Evolutionary conservation across 2,888 invertebrate species (phyloP).

Genomic region (Lepidocyrtoides sp.): DNA sequence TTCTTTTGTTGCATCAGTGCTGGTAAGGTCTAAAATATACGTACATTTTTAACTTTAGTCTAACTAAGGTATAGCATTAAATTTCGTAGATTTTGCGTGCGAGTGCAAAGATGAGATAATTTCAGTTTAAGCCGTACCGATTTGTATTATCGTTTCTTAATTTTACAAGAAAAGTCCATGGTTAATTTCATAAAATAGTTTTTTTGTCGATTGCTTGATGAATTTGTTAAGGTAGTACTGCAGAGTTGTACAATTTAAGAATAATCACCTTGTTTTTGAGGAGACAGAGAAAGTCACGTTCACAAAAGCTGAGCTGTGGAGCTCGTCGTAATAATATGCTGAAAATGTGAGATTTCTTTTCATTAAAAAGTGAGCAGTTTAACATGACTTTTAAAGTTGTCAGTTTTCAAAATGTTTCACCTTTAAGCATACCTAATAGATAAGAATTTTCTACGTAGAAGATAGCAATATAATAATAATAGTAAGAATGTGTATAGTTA

Average conservation of each 20-base stretch:
- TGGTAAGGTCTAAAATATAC: neutral
- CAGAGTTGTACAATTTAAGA: constrained; percentile 23
- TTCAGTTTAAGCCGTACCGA: constrained; percentile 7
- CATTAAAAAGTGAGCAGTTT: constrained; percentile 44
- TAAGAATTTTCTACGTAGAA: too few species aligned
- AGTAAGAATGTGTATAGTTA: too few species aligned
- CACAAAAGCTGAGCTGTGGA: constrained; percentile 56
- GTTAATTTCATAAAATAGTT: constrained; percentile 58
- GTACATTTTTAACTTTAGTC: too few species aligned
- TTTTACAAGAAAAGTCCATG: constrained; percentile 23
- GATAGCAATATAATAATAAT: too few species aligned
- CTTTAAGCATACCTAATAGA: too few species aligned
- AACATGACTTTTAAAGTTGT: too few species aligned
- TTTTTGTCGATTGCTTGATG: constrained; percentile 10
- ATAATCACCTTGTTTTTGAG: constrained; percentile 35
- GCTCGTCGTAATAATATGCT: neutral
- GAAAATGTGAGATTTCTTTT: constrained; percentile 26
- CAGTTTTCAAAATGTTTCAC: too few species aligned
- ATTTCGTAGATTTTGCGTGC: neutral
- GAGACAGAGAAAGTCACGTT: constrained; percentile 35
- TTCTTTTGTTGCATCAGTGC: constrained; percentile 10
- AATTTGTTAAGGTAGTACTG: neutral
- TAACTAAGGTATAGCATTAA: neutral
- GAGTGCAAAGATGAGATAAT: constrained; percentile 20
- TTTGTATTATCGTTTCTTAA: constrained; percentile 27